phyloP scores from a whole-genome alignment of 2,888 invertebrate species.

The Euplagia quadripunctaria region DNA sequence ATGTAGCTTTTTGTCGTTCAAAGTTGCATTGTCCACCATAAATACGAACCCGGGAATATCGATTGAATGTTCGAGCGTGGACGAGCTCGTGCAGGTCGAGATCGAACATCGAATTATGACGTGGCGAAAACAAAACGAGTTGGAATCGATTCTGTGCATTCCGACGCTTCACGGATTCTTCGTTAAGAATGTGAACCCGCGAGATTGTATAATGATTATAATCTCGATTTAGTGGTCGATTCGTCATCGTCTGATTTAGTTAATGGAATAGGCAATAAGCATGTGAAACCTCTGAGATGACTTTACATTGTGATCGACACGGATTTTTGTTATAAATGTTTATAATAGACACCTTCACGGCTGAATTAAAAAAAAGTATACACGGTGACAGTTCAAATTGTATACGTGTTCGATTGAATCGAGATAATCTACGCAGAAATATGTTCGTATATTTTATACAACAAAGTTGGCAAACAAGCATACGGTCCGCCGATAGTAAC shows the following conservation, averaged over 20 bases:
- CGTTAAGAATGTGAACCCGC: constrained; percentile 78
- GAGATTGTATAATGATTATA: constrained; percentile 82
- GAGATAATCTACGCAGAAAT: not conserved
- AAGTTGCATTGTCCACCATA: constrained; percentile 34
- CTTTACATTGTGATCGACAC: constrained; percentile 61
- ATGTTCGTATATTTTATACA: not conserved
- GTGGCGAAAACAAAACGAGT: constrained; percentile 86
- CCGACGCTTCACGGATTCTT: constrained; percentile 82
- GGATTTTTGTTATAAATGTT: constrained; percentile 46
- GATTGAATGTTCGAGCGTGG: constrained; percentile 54
- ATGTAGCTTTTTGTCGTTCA: constrained; percentile 23
- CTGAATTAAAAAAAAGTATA: constrained; percentile 22
- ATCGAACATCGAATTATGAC: constrained; percentile 81
- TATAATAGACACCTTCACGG: constrained; percentile 45
- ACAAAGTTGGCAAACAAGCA: not conserved
- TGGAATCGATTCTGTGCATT: constrained; percentile 84
- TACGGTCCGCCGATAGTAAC: not conserved
- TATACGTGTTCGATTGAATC: constrained; percentile 28
- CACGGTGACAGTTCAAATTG: constrained; percentile 25
- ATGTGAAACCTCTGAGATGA: constrained; percentile 76
- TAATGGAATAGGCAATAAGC: constrained; percentile 84
- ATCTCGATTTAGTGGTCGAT: constrained; percentile 84
- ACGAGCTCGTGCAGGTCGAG: constrained; percentile 61
- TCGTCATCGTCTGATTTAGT: constrained; percentile 85
- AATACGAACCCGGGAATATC: constrained; percentile 49